phyloP scores from a whole-genome alignment of 2,797 vertebrate genomes.

The Tarsius wallacei region DNA sequence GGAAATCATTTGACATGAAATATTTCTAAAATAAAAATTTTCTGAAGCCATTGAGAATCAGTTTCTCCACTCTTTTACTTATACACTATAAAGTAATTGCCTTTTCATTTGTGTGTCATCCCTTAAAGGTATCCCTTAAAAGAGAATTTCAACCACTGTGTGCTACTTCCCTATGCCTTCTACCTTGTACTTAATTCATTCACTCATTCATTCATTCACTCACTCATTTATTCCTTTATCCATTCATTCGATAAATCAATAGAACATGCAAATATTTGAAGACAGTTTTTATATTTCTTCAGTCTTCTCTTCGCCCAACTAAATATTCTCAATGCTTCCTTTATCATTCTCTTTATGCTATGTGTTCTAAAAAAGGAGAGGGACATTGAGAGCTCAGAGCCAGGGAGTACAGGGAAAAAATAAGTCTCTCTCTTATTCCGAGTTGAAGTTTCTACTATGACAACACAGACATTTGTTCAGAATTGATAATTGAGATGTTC shows the following conservation, averaged over 20 bases:
- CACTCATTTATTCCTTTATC: too few relatives aligned
- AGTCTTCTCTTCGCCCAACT: neutral
- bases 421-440: neutral
- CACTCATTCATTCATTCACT: neutral
- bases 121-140: neutral
- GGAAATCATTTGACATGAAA: neutral
- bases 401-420: neutral
- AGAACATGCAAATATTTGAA: neutral
- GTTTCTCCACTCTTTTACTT: neutral
- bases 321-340: neutral
- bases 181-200: neutral
- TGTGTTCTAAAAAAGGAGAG: neutral
- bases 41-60: neutral
- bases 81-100: neutral
- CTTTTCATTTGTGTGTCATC: neutral
- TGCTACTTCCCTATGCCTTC: neutral
- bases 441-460: neutral
- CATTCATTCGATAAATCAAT: neutral
- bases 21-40: neutral
- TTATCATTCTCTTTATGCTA: neutral
- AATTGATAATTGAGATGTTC: neutral
- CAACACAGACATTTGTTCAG: neutral
- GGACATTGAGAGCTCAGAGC: neutral
- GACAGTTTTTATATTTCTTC: neutral
- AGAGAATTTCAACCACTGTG: neutral